phyloP scores from a whole-genome alignment of 2,797 vertebrate species.

The Gymnocypris eckloni region DNA sequence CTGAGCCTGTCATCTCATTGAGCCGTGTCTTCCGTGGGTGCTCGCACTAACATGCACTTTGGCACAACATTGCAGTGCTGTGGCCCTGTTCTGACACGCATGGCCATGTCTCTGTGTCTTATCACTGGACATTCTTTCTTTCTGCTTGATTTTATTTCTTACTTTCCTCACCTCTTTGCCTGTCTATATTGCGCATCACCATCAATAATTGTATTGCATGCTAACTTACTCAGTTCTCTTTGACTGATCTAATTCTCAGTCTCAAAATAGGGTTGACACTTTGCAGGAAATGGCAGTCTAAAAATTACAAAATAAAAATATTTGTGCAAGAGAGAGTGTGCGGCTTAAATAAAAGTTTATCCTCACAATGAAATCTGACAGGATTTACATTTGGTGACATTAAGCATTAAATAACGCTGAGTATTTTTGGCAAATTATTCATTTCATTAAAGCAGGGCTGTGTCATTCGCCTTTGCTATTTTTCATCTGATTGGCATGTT shows the following conservation, averaged over 20 bases:
- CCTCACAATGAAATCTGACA: slow-evolving; percentile 52
- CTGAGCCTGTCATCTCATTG: slow-evolving; percentile 56
- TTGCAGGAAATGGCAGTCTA: not conserved
- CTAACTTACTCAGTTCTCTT: not conserved
- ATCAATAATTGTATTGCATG: not conserved
- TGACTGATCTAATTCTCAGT: not conserved
- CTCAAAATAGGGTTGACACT: not conserved
- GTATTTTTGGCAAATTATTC: slow-evolving; percentile 72
- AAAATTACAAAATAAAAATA: not conserved
- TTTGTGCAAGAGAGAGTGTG: not conserved
- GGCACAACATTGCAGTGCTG: slow-evolving; percentile 22
- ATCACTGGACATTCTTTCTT: not conserved
- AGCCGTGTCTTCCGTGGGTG: slow-evolving; percentile 45
- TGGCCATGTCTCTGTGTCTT: slow-evolving; percentile 1
- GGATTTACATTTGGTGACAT: slow-evolving; percentile 70
- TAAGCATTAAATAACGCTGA: slow-evolving; percentile 62
- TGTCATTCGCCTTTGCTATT: slow-evolving; percentile 61
- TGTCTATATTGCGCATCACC: not conserved
- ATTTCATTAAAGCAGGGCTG: slow-evolving; percentile 73
- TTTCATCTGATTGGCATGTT: slow-evolving; percentile 73
- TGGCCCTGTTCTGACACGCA: slow-evolving; percentile 39
- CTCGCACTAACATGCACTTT: slow-evolving; percentile 35
- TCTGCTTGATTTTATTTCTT: slow-evolving; percentile 1
- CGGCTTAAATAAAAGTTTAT: not conserved
- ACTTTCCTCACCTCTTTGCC: not conserved